Evolutionary conservation across 2,113 vertebrate species (phyloP), one percentile per base, ranked within the genome.

Genomic region (Penelope pileata): DNA sequence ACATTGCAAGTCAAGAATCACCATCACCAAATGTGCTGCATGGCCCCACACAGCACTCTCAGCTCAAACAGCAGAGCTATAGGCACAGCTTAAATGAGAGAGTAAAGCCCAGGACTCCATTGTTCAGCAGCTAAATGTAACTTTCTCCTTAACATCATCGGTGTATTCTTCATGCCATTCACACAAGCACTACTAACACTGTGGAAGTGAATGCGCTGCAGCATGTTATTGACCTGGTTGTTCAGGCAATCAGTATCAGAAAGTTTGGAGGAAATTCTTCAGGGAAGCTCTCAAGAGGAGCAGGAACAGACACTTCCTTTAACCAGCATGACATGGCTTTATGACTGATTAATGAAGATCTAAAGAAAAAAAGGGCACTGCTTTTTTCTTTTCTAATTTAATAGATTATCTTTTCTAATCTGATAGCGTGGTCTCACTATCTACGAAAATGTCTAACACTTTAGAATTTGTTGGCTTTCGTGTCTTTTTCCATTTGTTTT

Each of bases 401-500:
- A 73, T 34, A 85, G 7, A 50, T 79, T 81, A 63, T 36, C 21
- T 53, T 75, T 75, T 32, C 17, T 68, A 59, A 62, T 87, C 62
- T 43, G 91, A 77, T 42, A 80, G 45, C 26, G 7, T 23, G 26
- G 17, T 43, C 34, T 90, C 21, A n/a, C 77, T 67, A 94, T 16
- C 23, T 77, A 36, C 42, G 51, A 58, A 82, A 87, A 60, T 36
- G 3, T 15, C 38, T 81, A 77, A 73, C 36, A 7, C 23, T 80
- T 85, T 77, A 40, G 27, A 77, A 86, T 74, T 74, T 70, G 7
- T 45, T 83, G 38, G 6, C 26, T 91, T 86, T 63, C 10, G 24
- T 51, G 17, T 59, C 54, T 95, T 88, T 77, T 85, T 40, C 63
- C 29, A 47, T 80, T 94, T 85, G 21, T 73, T 85, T 93, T 88